Base-by-base conservation (phyloP, 2,797 vertebrate genomes). In the Meda fulgida region DNA sequence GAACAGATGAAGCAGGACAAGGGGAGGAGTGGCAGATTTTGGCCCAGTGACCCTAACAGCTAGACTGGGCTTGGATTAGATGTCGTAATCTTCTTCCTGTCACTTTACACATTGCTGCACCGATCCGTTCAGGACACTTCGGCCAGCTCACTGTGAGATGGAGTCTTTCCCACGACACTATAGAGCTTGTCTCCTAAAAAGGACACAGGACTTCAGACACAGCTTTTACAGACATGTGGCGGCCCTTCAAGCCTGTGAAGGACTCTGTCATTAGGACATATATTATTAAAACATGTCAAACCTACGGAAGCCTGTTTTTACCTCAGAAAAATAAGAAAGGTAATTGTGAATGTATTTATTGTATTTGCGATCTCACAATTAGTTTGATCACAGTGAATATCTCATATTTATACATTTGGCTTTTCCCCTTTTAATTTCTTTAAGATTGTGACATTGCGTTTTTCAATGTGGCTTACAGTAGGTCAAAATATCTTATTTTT, bases 51-150 rank as follows among this genome's bases (percentile, higher is more conserved):
- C 92, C 92, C 67, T 94, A 94, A 92, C 95, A 93, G 94, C 91
- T 89, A 92, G 94, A 92, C 92, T 92, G 91, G 92, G 92, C 93
- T 91, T 73, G 92, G 94, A 94, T 96, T 95, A 95, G 92, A 93
- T 87, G 92, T 93, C 90, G 92, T 95, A 95, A 96, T 96, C 95
- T 95, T 94, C 93, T 93, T 88, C 91, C 91, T 96, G 95, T 95
- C 95, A 94, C 94, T 95, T 95, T 93, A 95, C 94, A 94, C 94
- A 92, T 92, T 84, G 88, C 90, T 92, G 92, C 94, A 95, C 94
- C 91, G 88, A 90, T 94, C 93, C 89, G 75, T 89, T 87, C 70
- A 90, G 86, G 88, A 87, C 88, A 84, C 84, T 83, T 89, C 79
- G 91, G 93, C 92, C 92, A 92, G 86, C 82, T 85, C 76, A 63